Percentiles rank a stretch among this genome's conserved stretches.
Conservation (phyloP, 2,113 vertebrate genomes). For the Megaceryle maxima region DNA sequence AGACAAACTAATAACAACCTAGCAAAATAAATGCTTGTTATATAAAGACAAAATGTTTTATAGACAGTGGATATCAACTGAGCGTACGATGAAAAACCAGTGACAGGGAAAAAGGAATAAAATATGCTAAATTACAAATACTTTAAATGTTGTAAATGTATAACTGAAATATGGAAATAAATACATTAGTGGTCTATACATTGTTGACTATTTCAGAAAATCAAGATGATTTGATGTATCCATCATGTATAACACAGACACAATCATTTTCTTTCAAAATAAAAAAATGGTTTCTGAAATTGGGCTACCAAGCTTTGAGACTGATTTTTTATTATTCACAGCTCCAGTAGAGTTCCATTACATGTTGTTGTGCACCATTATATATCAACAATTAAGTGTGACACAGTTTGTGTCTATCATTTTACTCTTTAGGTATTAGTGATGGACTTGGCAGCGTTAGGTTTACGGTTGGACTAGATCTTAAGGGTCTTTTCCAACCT, state of each 20-base stretch:
- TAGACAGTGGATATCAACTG: neutral
- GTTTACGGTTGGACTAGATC: neutral
- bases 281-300: neutral
- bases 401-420: neutral
- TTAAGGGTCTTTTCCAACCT: neutral
- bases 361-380: accelerated
- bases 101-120: neutral
- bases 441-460: neutral
- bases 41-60: neutral
- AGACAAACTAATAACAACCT: neutral
- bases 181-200: neutral
- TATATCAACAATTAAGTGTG: neutral
- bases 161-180: neutral
- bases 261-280: neutral
- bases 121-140: neutral
- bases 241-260: neutral
- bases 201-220: neutral
- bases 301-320: neutral
- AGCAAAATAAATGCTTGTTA: neutral
- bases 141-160: neutral
- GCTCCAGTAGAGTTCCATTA: neutral
- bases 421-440: neutral
- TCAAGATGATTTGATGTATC: neutral
- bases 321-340: neutral
- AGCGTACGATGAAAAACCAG: neutral